Conservation (phyloP, 2,888 invertebrate species). For the Meandrusa payeni region DNA sequence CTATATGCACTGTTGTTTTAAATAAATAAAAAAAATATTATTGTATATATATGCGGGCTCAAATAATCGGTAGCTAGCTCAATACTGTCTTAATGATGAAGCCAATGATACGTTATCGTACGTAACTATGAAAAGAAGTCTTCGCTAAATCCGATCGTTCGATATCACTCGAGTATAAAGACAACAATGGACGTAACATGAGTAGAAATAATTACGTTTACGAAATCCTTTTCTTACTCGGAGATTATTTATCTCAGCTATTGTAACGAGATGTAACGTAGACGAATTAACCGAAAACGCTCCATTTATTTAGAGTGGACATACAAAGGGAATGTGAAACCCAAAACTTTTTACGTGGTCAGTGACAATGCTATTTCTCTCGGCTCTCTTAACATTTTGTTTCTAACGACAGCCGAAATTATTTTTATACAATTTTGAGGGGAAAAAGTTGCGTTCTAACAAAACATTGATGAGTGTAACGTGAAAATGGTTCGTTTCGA, state of each 20-base stretch:
- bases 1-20: too few relatives aligned
- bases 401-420: constrained; percentile 58
- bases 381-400: constrained; percentile 72
- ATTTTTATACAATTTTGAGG: constrained; percentile 41
- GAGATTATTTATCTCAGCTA: constrained; percentile 77
- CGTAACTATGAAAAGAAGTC: too few relatives aligned
- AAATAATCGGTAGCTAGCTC: too few relatives aligned
- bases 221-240: constrained; percentile 78
- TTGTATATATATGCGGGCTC: too few relatives aligned
- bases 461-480: constrained; percentile 40
- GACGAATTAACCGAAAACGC: constrained; percentile 77
- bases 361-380: constrained; percentile 73
- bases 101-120: too few relatives aligned
- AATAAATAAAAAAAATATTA: too few relatives aligned
- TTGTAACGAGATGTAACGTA: constrained; percentile 76
- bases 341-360: constrained; percentile 79
- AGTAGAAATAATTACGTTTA: constrained; percentile 77
- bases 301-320: constrained; percentile 73
- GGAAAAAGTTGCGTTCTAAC: constrained; percentile 37
- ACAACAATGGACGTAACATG: too few relatives aligned
- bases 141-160: too few relatives aligned
- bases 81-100: too few relatives aligned
- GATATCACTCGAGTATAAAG: too few relatives aligned
- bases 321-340: constrained; percentile 75
- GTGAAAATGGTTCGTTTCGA: constrained; percentile 22